Evolutionary conservation across 2,797 vertebrate genomes (phyloP).

Genomic region (Onychomys torridus): DNA sequence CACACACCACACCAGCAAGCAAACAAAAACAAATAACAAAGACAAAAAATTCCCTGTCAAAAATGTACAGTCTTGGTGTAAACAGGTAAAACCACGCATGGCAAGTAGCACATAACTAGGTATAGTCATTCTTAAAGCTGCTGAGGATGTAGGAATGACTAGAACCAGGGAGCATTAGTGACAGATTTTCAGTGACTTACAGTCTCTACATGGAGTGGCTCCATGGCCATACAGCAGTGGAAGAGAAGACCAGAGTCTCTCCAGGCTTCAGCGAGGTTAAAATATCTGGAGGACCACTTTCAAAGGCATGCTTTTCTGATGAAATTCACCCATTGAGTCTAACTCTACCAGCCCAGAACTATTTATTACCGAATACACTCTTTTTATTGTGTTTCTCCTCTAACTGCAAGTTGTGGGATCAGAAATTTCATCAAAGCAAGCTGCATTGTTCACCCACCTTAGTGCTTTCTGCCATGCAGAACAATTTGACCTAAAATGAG

Average conservation of each 20-base stretch:
- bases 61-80: background rate
- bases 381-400: background rate
- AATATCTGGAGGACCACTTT: conserved; percentile 5
- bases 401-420: background rate
- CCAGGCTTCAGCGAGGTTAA: background rate
- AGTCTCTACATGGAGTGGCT: background rate
- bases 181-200: background rate
- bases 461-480: background rate
- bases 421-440: background rate
- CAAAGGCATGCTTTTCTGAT: background rate
- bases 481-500: background rate
- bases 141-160: background rate
- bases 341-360: background rate
- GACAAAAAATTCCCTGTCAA: background rate
- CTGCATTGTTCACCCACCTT: background rate
- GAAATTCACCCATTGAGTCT: background rate
- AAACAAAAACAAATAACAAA: background rate
- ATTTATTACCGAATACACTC: background rate
- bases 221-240: background rate
- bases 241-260: background rate
- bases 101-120: background rate
- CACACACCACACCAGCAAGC: background rate
- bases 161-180: background rate
- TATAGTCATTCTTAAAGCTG: background rate
- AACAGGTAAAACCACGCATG: background rate